phyloP scores from a whole-genome alignment of 37 sponge, comb jelly and placozoan species.

The Geodia barretti region DNA sequence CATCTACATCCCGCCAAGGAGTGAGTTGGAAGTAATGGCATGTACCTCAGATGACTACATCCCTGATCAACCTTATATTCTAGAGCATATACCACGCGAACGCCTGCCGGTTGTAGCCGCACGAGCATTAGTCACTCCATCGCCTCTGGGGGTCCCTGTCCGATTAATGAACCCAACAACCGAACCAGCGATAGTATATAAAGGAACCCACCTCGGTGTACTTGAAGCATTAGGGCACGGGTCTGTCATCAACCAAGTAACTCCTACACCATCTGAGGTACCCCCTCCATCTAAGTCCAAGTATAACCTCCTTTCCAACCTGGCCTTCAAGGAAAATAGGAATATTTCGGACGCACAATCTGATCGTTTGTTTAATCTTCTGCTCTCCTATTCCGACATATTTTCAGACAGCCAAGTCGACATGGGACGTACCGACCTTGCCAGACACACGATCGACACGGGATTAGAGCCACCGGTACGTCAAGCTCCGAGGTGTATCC shows the following conservation, averaged over 20 bases:
- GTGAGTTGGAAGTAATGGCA: conserved; percentile 16
- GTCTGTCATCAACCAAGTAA: no score
- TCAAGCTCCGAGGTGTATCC: conserved; percentile 9
- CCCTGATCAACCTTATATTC: not conserved
- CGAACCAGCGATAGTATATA: conserved; percentile 1
- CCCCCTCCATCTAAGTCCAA: no score
- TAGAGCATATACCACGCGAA: not conserved
- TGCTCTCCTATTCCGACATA: conserved; percentile 5
- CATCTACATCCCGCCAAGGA: conserved; percentile 4
- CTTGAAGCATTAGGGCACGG: no score
- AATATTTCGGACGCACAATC: no score
- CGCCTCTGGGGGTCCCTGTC: not conserved
- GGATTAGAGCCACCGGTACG: conserved; percentile 19
- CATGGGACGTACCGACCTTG: not conserved
- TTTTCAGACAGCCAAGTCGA: conserved; percentile 3
- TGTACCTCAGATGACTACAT: not conserved
- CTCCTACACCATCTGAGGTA: no score
- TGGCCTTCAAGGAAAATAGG: no score
- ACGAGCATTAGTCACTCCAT: conserved; percentile 8
- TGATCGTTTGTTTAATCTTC: no score
- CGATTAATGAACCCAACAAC: conserved; percentile 10
- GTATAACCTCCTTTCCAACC: no score
- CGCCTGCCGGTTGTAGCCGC: conserved; percentile 8
- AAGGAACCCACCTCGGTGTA: not conserved
- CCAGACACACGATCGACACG: conserved; percentile 24